Base-by-base conservation (phyloP, 2,113 vertebrate genomes). In the Stegastes partitus region DNA sequence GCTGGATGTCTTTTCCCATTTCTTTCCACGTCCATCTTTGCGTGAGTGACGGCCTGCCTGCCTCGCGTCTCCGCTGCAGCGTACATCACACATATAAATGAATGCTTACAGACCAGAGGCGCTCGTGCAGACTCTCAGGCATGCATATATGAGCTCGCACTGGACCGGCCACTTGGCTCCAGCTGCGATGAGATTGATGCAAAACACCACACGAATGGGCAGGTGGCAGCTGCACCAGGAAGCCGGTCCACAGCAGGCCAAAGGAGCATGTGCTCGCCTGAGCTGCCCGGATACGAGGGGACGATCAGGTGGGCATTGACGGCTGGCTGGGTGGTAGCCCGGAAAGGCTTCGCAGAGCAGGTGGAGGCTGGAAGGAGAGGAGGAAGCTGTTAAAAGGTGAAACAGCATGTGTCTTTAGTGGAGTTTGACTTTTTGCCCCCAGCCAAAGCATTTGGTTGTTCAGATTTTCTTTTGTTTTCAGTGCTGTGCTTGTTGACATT, bases 181-280 rank as follows among this genome's bases (percentile, higher is more conserved):
- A 34, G 78, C 62, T 42, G 2, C 69, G 28, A 57, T n/a, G 67
- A 87, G 86, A 92, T 82, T 85, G 89, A 90, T 89, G 85, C 74
- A 81, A 74, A 87, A 63, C 67, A 76, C 65, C 82, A 82, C 57
- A 14, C 14, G 70, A 74, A 74, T 74, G 84, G 82, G 82, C 90
- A 93, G 89, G 86, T 88, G 89, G 86, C 89, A 91, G 89, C 89
- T 93, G 89, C 76, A 79, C 37, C 77, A 82, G 88, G 83, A 89
- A 91, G 85, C 79, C 19, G 49, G 77, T 80, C 83, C 85, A 59
- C 80, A 59, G 81, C 81, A 80, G 82, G 84, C 83, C 82, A 77
- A 76, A 84, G 61, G 51, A 83, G 47, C 68, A 21, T 67, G 73
- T 71, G 84, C 58, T 77, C 26, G 42, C 57, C 67, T 62, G 65